phyloP scores from a whole-genome alignment of 2,113 vertebrate genomes.

The Muntiacus muntjak region DNA sequence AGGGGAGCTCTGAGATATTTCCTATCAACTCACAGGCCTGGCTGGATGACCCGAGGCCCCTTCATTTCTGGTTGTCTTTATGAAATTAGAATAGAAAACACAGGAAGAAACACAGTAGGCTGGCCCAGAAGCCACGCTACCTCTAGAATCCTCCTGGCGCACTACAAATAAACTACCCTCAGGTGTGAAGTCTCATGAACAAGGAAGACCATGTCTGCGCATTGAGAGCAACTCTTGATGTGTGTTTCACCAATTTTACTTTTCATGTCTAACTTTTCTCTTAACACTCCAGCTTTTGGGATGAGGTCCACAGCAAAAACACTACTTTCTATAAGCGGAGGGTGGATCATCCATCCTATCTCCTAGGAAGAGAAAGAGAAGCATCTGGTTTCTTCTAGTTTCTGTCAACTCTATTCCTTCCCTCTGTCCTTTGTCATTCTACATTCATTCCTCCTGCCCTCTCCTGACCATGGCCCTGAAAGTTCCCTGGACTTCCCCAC shows the following conservation, averaged over 20 bases:
- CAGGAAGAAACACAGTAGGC: neutral
- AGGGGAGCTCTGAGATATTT: neutral
- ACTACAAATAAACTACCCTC: rapidly evolving
- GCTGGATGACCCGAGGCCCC: neutral
- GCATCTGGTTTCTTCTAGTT: neutral
- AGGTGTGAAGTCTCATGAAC: neutral
- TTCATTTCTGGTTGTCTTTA: neutral
- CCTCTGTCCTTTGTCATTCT: neutral
- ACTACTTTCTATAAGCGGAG: neutral
- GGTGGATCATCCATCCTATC: neutral
- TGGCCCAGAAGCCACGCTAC: too few relatives aligned
- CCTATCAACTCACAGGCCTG: neutral
- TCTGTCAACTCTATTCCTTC: neutral
- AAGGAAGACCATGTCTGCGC: neutral
- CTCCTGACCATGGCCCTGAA: neutral
- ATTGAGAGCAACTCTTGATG: rapidly evolving
- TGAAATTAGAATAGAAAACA: neutral
- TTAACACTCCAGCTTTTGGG: neutral
- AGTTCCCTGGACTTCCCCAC: neutral
- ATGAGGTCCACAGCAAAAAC: neutral
- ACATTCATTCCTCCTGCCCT: neutral
- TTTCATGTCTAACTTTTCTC: neutral
- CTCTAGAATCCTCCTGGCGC: too few relatives aligned
- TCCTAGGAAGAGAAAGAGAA: neutral
- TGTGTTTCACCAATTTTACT: neutral